Conservation (phyloP, 2,113 vertebrate species). For the Salvelinus namaycush region DNA sequence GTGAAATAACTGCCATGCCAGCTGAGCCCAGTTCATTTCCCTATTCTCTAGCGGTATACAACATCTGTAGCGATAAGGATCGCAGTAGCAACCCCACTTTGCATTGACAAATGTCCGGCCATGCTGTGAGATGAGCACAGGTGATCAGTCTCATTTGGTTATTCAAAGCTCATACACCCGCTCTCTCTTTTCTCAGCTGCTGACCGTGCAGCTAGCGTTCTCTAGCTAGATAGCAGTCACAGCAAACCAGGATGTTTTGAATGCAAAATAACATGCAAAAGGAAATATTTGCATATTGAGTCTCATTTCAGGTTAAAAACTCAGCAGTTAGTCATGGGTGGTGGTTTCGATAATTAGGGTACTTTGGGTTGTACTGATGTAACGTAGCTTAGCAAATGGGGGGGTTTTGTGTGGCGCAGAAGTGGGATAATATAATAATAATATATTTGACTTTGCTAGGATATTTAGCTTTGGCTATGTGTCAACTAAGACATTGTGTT, state of each 20-base stretch:
- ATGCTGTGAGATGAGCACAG: conserved; percentile 45
- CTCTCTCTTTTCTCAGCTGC: conserved; percentile 46
- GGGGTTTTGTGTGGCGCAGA: background rate
- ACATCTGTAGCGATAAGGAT: conserved; percentile 59
- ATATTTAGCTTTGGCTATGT: background rate
- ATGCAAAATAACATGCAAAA: conserved; percentile 78
- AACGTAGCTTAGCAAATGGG: background rate
- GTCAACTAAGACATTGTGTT: background rate
- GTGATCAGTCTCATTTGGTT: conserved; percentile 68
- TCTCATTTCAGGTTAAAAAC: conserved; percentile 21
- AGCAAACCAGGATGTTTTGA: conserved; percentile 60
- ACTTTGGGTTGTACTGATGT: background rate
- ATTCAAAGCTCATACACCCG: conserved; percentile 67
- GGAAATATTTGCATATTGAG: conserved; percentile 68
- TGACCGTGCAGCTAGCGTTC: conserved; percentile 9
- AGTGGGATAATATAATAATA: background rate
- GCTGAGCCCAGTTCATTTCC: conserved; percentile 56
- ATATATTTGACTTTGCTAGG: background rate
- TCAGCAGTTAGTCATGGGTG: background rate
- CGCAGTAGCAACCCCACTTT: conserved; percentile 59
- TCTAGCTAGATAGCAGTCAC: conserved; percentile 17
- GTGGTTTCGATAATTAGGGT: background rate
- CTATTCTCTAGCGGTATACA: conserved; percentile 54
- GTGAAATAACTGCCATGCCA: conserved; percentile 64
- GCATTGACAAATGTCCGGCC: conserved; percentile 57